phyloP scores from a whole-genome alignment of 2,888 invertebrate species.

The Rambutsinella grinnellia region DNA sequence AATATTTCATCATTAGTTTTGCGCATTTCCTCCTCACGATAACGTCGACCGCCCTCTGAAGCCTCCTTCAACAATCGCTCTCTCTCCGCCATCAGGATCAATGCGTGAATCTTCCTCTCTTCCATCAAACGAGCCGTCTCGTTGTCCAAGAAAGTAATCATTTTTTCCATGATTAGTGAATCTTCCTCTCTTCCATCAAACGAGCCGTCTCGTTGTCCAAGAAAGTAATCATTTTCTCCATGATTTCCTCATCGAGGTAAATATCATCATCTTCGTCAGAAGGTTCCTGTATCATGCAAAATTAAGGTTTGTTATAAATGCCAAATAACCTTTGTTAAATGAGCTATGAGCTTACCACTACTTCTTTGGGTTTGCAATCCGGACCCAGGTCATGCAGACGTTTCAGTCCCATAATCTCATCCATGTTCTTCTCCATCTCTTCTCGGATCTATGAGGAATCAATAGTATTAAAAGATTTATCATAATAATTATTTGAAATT shows the following conservation, averaged over 20 bases:
- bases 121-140: constrained; percentile 82
- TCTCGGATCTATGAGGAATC: constrained; percentile 54
- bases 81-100: constrained; percentile 82
- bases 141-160: constrained; percentile 80
- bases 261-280: constrained; percentile 76
- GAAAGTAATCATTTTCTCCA: constrained; percentile 78
- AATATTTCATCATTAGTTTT: constrained; percentile 86
- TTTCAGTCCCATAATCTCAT: constrained; percentile 58
- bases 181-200: constrained; percentile 81
- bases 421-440: constrained; percentile 61
- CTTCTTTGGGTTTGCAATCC: constrained; percentile 47
- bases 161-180: too few relatives aligned
- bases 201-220: constrained; percentile 81
- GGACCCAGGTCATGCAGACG: constrained; percentile 63
- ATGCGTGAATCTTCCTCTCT: constrained; percentile 84
- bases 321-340: not conserved
- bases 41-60: constrained; percentile 82
- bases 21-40: constrained; percentile 80
- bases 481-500: not conserved
- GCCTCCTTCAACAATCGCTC: constrained; percentile 84
- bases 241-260: constrained; percentile 79
- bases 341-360: constrained; percentile 2
- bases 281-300: constrained; percentile 70
- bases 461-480: too few relatives aligned
- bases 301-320: not conserved